Conservation (phyloP, 2,113 vertebrate genomes). For the Dipodomys ordii region DNA sequence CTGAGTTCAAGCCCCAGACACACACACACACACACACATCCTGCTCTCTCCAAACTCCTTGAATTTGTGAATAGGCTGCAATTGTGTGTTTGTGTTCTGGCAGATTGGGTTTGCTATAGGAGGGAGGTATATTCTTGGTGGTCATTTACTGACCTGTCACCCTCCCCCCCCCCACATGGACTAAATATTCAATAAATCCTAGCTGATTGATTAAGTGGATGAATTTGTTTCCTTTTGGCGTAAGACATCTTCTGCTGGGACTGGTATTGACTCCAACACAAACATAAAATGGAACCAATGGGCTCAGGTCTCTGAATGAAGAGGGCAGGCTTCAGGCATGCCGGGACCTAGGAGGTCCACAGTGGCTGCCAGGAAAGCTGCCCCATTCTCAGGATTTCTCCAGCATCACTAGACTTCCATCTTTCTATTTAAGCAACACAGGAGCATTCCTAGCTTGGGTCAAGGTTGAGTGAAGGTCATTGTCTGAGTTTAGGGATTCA, state of each 20-base stretch:
- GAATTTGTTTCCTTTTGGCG: background rate
- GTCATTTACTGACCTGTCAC: background rate
- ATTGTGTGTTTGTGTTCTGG: background rate
- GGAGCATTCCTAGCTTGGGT: background rate
- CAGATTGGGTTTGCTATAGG: background rate
- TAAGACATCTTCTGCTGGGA: background rate
- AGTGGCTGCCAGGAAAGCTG: background rate
- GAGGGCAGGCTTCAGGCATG: background rate
- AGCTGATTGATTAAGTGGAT: background rate
- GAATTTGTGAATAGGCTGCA: background rate
- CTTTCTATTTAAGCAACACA: too few species aligned
- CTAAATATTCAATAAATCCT: constrained; percentile 66
- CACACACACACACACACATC: too few species aligned
- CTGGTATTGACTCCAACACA: background rate
- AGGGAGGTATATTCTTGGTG: background rate
- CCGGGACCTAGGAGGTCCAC: background rate
- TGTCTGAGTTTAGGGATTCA: background rate
- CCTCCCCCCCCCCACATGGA: background rate
- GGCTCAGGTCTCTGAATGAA: background rate
- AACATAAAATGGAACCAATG: background rate
- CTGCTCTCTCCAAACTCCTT: background rate
- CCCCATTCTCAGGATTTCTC: background rate
- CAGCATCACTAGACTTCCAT: background rate
- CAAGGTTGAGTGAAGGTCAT: background rate
- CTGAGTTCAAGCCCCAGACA: too few species aligned